These are phyloP conservation scores for Erythrolamprus reginae DNA, from an alignment of 2,113 vertebrate genomes.

Conservation along the genomic window DNA sequence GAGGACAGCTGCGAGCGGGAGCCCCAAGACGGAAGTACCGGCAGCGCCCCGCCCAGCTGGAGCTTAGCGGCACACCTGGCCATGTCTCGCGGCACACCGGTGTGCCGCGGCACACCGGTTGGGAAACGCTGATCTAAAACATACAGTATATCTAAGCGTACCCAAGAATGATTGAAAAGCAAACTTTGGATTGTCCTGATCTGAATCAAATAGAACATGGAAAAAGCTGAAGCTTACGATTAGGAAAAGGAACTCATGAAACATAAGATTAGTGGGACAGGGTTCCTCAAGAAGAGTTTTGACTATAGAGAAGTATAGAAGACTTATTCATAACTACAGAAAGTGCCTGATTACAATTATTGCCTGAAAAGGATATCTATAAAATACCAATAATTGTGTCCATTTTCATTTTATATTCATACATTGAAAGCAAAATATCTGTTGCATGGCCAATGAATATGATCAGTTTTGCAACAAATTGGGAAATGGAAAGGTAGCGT, in stretches of 20 bases:
- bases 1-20: no score
- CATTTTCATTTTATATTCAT: neutral
- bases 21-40: no score
- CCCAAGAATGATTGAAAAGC: neutral
- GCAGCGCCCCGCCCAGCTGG: no score
- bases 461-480: neutral
- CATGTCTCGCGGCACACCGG: no score
- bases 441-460: neutral
- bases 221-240: neutral
- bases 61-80: no score
- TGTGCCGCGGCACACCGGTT: no score
- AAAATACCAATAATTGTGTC: neutral
- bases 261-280: neutral
- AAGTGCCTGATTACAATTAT: neutral
- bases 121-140: no score
- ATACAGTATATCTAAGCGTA: neutral
- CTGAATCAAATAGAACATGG: neutral
- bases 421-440: neutral
- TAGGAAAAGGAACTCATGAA: neutral
- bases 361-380: neutral
- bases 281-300: neutral
- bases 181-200: neutral
- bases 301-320: neutral
- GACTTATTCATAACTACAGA: neutral
- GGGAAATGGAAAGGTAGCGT: neutral